Evolutionary conservation across 2,888 invertebrate species (phyloP).

Genomic region (Dichetophora obliterata): DNA sequence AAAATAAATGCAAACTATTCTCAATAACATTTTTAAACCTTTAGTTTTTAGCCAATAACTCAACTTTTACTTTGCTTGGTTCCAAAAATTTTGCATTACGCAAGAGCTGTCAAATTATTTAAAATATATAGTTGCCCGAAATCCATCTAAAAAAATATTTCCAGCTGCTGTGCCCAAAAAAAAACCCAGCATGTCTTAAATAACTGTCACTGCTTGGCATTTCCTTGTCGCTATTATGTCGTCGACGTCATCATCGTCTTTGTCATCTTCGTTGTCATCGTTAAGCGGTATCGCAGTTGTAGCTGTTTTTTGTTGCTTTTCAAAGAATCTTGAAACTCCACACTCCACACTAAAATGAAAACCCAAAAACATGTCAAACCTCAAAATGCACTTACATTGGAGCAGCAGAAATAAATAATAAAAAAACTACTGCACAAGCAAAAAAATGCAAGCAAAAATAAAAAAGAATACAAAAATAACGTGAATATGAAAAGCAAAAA

Average conservation of each 20-base stretch:
- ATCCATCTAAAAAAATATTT: too few species aligned
- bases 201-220: constrained; percentile 18
- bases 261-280: neutral
- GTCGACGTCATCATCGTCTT: neutral
- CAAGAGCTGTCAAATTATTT: too few species aligned
- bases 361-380: constrained; percentile 7
- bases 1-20: too few species aligned
- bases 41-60: too few species aligned
- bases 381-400: constrained; percentile 10
- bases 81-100: too few species aligned
- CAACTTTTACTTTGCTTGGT: too few species aligned
- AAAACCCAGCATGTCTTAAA: neutral
- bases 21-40: too few species aligned
- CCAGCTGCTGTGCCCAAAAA: too few species aligned
- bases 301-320: constrained; percentile 7
- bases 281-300: neutral
- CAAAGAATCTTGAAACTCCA: neutral
- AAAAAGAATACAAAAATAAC: constrained; percentile 9
- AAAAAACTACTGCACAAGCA: neutral
- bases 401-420: neutral
- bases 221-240: constrained; percentile 22
- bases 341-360: neutral
- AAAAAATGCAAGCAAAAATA: neutral
- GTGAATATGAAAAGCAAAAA: constrained; percentile 30
- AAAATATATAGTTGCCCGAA: too few species aligned